These are phyloP conservation scores for Rachycentron canadum DNA, from an alignment of 2,797 vertebrate species.

Conservation along the genomic window DNA sequence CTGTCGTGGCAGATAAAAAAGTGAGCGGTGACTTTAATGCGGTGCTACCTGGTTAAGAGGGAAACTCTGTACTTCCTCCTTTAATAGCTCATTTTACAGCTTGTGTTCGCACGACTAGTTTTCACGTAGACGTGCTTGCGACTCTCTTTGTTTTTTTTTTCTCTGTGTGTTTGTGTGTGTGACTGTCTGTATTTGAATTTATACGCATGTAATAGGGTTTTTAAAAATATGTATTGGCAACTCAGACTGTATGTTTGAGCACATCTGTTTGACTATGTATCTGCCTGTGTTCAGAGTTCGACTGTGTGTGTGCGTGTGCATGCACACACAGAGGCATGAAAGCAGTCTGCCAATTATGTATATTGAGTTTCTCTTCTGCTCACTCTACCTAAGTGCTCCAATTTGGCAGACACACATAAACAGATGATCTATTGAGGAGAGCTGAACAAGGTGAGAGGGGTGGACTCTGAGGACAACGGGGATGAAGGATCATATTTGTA, in stretches of 20 bases:
- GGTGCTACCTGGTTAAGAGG: conserved; percentile 17
- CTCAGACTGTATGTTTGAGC: neutral
- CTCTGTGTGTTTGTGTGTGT: neutral
- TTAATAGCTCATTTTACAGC: conserved; percentile 8
- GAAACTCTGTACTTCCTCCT: conserved; percentile 6
- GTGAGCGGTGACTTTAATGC: conserved; percentile 11
- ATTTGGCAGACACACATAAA: conserved; percentile 82
- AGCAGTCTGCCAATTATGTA: conserved; percentile 81
- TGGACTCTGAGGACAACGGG: conserved; percentile 52
- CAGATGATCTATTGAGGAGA: conserved; percentile 80
- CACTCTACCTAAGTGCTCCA: conserved; percentile 86
- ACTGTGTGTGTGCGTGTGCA: conserved; percentile 26
- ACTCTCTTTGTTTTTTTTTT: neutral
- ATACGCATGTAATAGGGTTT: conserved; percentile 2
- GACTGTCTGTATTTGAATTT: conserved; percentile 4
- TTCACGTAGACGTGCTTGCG: neutral
- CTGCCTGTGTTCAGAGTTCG: conserved; percentile 10
- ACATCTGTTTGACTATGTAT: conserved; percentile 17
- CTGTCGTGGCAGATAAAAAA: conserved; percentile 18
- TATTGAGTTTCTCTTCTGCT: conserved; percentile 80
- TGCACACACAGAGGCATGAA: conserved; percentile 38
- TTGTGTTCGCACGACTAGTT: conserved; percentile 4
- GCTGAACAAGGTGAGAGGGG: conserved; percentile 61
- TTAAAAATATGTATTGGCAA: neutral
- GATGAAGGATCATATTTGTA: conserved; percentile 35